Percentiles rank a stretch among this genome's conserved stretches.
phyloP scores from a whole-genome alignment of 2,888 invertebrate species.

The Thymelicus lineola region DNA sequence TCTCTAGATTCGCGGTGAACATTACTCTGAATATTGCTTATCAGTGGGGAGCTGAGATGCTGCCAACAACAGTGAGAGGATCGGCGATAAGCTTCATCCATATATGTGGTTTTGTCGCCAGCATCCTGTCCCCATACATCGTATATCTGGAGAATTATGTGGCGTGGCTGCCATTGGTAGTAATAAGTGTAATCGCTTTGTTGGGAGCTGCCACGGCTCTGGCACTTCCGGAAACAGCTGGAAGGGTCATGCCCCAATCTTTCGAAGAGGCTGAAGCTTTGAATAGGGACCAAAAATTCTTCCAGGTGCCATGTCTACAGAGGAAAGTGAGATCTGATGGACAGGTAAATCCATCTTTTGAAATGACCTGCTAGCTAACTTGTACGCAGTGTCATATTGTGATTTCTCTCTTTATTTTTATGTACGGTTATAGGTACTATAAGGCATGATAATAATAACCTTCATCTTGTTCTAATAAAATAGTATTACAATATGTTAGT shows the following conservation, averaged over 20 bases:
- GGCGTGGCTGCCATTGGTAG: constrained; percentile 62
- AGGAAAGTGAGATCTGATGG: constrained; percentile 40
- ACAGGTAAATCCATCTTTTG: constrained; percentile 45
- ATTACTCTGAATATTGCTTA: constrained; percentile 59
- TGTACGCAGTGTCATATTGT: too few relatives aligned
- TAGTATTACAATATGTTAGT: too few relatives aligned
- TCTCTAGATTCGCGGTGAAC: constrained; percentile 66
- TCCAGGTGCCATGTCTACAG: constrained; percentile 60
- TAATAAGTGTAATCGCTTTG: constrained; percentile 55
- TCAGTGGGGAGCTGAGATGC: constrained; percentile 69
- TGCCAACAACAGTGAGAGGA: constrained; percentile 69
- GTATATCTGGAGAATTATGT: constrained; percentile 60
- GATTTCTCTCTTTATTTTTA: too few relatives aligned
- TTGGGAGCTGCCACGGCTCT: constrained; percentile 55
- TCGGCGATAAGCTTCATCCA: constrained; percentile 64
- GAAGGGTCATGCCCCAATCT: constrained; percentile 68
- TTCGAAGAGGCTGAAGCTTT: constrained; percentile 69
- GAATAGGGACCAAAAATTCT: constrained; percentile 54
- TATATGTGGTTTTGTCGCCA: constrained; percentile 62
- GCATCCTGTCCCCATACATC: constrained; percentile 68
- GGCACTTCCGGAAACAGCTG: constrained; percentile 67
- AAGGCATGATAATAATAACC: too few relatives aligned
- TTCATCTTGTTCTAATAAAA: too few relatives aligned
- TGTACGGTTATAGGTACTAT: too few relatives aligned
- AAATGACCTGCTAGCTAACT: constrained; percentile 39